Base-by-base conservation (phyloP, 2,113 vertebrate species). In the Fregetta grallaria region DNA sequence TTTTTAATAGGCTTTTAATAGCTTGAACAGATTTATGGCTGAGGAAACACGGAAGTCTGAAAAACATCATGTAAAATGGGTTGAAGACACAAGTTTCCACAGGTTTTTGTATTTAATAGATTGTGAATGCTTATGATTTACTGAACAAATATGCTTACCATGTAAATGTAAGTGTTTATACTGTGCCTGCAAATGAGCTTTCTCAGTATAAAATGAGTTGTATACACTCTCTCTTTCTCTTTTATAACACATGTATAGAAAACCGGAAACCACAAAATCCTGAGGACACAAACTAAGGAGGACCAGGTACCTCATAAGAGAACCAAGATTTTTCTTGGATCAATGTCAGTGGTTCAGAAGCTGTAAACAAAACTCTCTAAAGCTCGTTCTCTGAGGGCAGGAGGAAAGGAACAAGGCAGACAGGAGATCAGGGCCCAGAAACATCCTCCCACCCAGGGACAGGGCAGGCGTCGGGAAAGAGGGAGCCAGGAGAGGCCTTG, bases 391-490 rank as follows among this genome's bases (percentile, higher is more conserved):
- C 19, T 38, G 27, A 67, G 34, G 11, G 23, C 11, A 78, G 15
- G 25, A 65, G 45, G 20, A 49, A 75, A 85, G 9, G 10, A 49
- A 52, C 17, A 66, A 26, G 6, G 38, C n/a, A 82, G 26, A 8
- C 26, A 59, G n/a, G 53, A 50, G 27, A 55, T 26, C 20, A 83
- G 15, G 32, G 32, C 18, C 16, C 21, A 30, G 44, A 50, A 75
- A 29, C 29, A 9, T 47, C 3, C 3, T 10, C 7, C 29, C 17
- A 26, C n/a, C 15, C 9, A 38, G 11, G 32, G 20, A 49, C 10
- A 2, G 1, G 47, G 8, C 8, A 75, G 15, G 49, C 1, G 2
- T 2, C 0, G 1, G 27, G 16, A 25, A 8, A 53, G 20, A 65
- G 8, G 23, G 21, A 52, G 27, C 25, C 15, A 36, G 56, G 30